Base-by-base conservation (phyloP, 2,888 invertebrate genomes). In the Phytoseiulus persimilis region DNA sequence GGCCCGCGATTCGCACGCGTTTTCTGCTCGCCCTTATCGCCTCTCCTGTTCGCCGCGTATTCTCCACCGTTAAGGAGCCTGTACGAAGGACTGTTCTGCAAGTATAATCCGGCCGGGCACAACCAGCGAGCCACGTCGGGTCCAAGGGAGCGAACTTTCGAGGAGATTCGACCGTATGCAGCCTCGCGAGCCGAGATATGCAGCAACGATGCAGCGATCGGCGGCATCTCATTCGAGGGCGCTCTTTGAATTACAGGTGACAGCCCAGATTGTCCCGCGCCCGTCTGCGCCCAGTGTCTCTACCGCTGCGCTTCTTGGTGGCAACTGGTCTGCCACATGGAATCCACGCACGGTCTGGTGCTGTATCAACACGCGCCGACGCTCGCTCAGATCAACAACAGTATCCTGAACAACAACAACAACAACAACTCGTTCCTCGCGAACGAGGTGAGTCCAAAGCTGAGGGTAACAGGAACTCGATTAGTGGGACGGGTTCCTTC, bases 261-360 rank as follows among this genome's bases (percentile, higher is more conserved):
- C 87, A 87, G 87, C 33, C 87, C 87, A n/a, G 87, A 87, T 45
- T 87, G 87, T 87, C 90, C 94, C 32, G 93, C 94, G 89, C 93
- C 95, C 90, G 93, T 95, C 89, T 95, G 95, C 92, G 94, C 95
- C 90, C 94, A 94, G 91, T 95, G 95, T 93, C 95, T 95, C 93
- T 95, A 95, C 92, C 94, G 94, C 90, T 95, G 95, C 92, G 94
- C 94, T 90, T 94, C 94, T 90, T 95, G 95, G 87, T 95, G 95
- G 95, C 95, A 95, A 92, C 93, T 95, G 90, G 95, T 95, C 94
- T 95, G 95, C 31, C 95, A 95, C 92, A 95, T 95, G 90, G 95
- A 95, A 92, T 94, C 95, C 9, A 94, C 95, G 65, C 95, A 95
- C 92, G 95, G 95, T 94, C 93, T 95, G 92, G 94, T 95, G 92